Evolutionary conservation across 1,140 invertebrate species (phyloP).

Genomic region (Drosophila kohkoa): DNA sequence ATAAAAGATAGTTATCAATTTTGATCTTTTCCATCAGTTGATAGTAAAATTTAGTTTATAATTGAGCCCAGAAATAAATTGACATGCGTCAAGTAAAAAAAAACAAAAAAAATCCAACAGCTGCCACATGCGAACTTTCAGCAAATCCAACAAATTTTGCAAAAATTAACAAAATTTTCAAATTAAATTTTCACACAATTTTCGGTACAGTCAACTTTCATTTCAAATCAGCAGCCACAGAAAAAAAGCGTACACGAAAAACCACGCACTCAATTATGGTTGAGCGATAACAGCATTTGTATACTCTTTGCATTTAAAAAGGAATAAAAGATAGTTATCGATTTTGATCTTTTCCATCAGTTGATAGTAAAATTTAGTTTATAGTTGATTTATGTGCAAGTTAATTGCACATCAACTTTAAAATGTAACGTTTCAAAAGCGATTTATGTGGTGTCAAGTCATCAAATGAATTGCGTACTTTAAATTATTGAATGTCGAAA

Average conservation of each 20-base stretch:
- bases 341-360: too few relatives aligned
- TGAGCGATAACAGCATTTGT: not conserved
- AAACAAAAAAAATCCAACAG: not conserved
- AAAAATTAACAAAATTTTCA: constrained; percentile 46
- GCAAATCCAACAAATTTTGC: constrained; percentile 18
- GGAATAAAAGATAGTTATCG: not conserved
- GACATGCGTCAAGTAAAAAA: too few relatives aligned
- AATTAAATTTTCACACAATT: constrained; percentile 56
- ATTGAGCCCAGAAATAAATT: too few relatives aligned
- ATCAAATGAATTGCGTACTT: too few relatives aligned
- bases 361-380: too few relatives aligned
- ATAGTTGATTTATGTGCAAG: too few relatives aligned
- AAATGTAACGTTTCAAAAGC: too few relatives aligned
- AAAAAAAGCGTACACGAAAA: not conserved
- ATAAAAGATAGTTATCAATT: not conserved
- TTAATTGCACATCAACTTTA: too few relatives aligned
- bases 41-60: too few relatives aligned
- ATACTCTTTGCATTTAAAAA: constrained; percentile 13
- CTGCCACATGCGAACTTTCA: not conserved
- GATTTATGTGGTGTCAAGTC: too few relatives aligned
- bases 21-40: too few relatives aligned
- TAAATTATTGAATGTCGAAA: too few relatives aligned
- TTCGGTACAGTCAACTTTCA: constrained; percentile 23
- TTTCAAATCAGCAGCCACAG: constrained; percentile 25
- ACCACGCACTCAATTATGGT: not conserved